Evolutionary conservation across 2,797 vertebrate genomes (phyloP).

Genomic region (Macropodus opercularis): DNA sequence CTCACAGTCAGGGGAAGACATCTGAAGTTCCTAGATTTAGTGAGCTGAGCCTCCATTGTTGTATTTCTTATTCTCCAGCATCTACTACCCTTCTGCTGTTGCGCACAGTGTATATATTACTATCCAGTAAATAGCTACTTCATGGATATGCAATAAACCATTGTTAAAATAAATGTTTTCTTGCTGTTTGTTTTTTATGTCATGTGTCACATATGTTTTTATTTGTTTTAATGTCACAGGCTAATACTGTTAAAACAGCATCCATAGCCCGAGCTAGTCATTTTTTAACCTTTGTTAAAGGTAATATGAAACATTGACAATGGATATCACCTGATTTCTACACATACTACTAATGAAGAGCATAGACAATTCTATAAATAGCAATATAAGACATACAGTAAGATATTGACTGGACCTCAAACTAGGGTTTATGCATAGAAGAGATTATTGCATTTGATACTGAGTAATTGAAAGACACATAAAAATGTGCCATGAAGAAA

Average conservation of each 20-base stretch:
- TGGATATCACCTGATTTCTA: no score
- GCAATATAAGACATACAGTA: no score
- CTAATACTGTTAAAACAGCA: neutral
- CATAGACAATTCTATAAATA: neutral
- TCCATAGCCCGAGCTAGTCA: neutral
- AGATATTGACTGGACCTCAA: no score
- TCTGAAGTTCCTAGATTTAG: slow-evolving; percentile 30
- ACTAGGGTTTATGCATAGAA: no score
- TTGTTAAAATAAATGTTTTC: neutral
- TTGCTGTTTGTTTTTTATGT: neutral
- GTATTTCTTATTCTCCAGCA: slow-evolving; percentile 12
- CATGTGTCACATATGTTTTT: no score
- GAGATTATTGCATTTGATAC: no score
- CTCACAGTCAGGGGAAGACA: neutral
- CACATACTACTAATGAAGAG: neutral
- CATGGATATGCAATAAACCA: slow-evolving; percentile 34
- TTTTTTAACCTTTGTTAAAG: neutral
- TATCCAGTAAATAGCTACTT: slow-evolving; percentile 53
- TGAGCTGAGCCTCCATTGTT: neutral
- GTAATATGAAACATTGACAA: neutral
- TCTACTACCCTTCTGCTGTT: slow-evolving; percentile 25
- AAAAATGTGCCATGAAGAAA: no score
- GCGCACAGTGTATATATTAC: slow-evolving; percentile 6
- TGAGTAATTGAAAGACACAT: no score
- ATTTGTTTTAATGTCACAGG: neutral